Evolutionary conservation across 2,888 invertebrate genomes (phyloP).

Genomic region (Pteria penguin): DNA sequence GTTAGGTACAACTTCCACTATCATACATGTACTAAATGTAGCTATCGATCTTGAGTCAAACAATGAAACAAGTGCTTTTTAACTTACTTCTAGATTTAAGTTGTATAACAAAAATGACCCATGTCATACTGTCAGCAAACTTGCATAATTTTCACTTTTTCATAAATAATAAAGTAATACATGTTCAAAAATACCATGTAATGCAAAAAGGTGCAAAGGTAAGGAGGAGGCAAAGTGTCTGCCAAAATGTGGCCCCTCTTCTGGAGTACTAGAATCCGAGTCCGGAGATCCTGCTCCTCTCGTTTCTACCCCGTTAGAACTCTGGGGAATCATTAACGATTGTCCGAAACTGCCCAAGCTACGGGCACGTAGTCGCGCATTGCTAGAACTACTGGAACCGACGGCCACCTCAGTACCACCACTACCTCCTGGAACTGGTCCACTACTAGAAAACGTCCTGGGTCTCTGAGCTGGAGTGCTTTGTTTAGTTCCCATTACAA

Average conservation of each 20-base stretch:
- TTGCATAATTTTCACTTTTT: neutral
- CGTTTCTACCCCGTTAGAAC: slow-evolving; percentile 66
- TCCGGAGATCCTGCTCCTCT: slow-evolving; percentile 74
- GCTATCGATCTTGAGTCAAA: too few species aligned
- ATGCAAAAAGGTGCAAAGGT: slow-evolving; percentile 77
- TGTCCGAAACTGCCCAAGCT: slow-evolving; percentile 74
- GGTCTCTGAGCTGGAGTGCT: slow-evolving; percentile 72
- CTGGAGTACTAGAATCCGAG: slow-evolving; percentile 77
- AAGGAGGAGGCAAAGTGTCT: slow-evolving; percentile 70
- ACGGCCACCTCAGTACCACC: slow-evolving; percentile 64
- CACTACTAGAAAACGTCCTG: slow-evolving; percentile 73
- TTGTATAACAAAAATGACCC: too few species aligned
- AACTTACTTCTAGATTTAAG: too few species aligned
- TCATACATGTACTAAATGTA: too few species aligned
- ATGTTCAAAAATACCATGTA: slow-evolving; percentile 69
- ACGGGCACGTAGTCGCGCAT: slow-evolving; percentile 69
- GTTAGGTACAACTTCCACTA: too few species aligned
- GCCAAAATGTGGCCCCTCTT: slow-evolving; percentile 67
- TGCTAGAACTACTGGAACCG: slow-evolving; percentile 56
- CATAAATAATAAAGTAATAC: neutral
- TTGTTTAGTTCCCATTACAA: slow-evolving; percentile 74
- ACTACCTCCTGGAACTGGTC: slow-evolving; percentile 61
- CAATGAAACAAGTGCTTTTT: too few species aligned
- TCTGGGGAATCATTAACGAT: slow-evolving; percentile 71
- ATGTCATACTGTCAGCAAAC: neutral